These are phyloP conservation scores for Drosophila guanche DNA, from an alignment of 1,140 invertebrate genomes.

Conservation along the genomic window DNA sequence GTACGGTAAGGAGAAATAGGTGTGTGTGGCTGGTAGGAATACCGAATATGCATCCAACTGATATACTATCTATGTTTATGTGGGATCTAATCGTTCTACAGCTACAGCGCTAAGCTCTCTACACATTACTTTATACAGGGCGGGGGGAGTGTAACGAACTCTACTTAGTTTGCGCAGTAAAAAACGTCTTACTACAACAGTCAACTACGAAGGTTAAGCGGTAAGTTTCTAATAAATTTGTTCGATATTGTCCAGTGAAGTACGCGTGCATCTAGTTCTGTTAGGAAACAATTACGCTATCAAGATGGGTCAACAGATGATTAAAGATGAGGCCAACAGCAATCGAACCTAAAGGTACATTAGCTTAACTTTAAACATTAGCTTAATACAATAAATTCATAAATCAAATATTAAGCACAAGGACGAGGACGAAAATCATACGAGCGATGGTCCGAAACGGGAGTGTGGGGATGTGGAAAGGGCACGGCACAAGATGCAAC, in stretches of 20 bases:
- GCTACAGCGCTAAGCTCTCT: constrained; percentile 66
- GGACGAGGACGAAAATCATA: constrained; percentile 23
- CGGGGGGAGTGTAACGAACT: constrained; percentile 41
- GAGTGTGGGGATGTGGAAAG: constrained; percentile 9
- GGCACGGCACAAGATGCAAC: constrained; percentile 41
- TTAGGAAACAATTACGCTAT: constrained; percentile 53
- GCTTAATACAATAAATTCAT: constrained; percentile 1
- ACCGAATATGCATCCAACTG: constrained; percentile 38
- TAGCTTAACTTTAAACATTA: constrained; percentile 48
- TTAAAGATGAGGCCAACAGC: constrained; percentile 33
- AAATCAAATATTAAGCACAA: constrained; percentile 39
- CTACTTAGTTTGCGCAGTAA: constrained; percentile 62
- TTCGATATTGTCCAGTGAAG: constrained; percentile 67
- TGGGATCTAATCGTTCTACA: constrained; percentile 29
- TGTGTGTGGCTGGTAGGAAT: constrained; percentile 15
- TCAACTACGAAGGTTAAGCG: constrained; percentile 31
- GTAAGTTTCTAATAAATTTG: constrained; percentile 16
- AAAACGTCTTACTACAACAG: constrained; percentile 55
- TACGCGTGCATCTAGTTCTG: constrained; percentile 59
- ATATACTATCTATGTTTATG: constrained; percentile 33
- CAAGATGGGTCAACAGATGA: constrained; percentile 45
- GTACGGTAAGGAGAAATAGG: constrained; percentile 18
- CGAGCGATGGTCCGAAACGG: constrained; percentile 1
- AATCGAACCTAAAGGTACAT: constrained; percentile 62
- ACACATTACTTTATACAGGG: constrained; percentile 67